phyloP scores from a whole-genome alignment of 2,113 vertebrate species.

The Clarias macrocephalus region DNA sequence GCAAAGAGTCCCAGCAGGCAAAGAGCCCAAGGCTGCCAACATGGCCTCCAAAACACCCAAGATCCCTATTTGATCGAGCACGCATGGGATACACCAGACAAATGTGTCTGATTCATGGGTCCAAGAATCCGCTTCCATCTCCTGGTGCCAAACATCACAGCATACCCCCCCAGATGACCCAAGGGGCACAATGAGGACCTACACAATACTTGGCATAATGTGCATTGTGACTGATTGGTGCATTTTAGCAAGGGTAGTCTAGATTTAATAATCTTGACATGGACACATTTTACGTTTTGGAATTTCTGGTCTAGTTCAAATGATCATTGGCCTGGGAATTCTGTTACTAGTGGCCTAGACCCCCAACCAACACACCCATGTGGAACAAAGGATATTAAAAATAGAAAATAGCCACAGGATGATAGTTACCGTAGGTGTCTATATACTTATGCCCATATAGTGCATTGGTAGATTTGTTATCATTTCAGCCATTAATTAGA shows the following conservation, averaged over 20 bases:
- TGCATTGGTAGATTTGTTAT: background rate
- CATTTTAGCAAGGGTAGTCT: background rate
- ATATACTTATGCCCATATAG: background rate
- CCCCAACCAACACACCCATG: background rate
- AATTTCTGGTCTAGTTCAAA: background rate
- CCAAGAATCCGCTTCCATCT: no score
- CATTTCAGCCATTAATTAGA: background rate
- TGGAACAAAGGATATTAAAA: background rate
- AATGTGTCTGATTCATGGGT: no score
- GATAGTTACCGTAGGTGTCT: background rate
- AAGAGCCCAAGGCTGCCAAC: no score
- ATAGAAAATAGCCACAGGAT: background rate
- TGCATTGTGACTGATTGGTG: no score
- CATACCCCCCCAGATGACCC: no score
- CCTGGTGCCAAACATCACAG: no score
- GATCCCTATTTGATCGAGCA: no score
- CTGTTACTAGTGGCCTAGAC: background rate
- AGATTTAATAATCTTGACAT: background rate
- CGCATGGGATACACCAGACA: no score
- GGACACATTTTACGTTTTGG: background rate
- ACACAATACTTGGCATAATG: no score
- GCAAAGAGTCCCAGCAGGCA: no score
- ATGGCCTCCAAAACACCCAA: no score
- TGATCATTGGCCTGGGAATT: background rate
- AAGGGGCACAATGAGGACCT: no score